Evolutionary conservation across 2,113 vertebrate genomes (phyloP), one percentile per base, ranked within the genome.

Genomic region (Crotalus helleri): DNA sequence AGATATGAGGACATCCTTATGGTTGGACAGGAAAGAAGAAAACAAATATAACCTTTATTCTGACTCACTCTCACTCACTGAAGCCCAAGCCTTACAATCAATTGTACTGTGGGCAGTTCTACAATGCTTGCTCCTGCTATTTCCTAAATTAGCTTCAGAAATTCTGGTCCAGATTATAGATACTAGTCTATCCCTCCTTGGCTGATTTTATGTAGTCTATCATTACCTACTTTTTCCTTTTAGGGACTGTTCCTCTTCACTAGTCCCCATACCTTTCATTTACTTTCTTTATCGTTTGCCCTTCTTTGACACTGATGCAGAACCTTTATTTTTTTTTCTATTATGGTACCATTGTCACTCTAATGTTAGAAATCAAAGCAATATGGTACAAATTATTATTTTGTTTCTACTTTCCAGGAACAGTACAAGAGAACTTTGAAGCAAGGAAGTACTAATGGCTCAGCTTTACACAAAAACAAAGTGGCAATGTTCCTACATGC

Each of bases 1-100:
- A 92, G 93, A 55, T 74, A 57, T 64, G 90, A 93, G 91, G 87
- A 24, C 92, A 93, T 92, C 24, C 54, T 81, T 81, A 44, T 44
- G 74, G 74, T 91, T 69, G 0, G 0, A 59, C 33, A 8, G 64
- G 6, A 46, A 26, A 39, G 88, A 2, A 85, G 29, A 81, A 91
- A 87, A 39, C 21, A 86, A 49, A 61, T 49, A 92, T 57, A 51
- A 33, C 15, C 23, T 89, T 81, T 39, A 59, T 44, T 90, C 51
- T 55, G 24, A 44, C 53, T 90, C 44, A n/a, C 29, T 74, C 61
- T 81, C n/a, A 26, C 44, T 15, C 1, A 3, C 55, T 53, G 26
- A 92, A 33, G 59, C 12, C 6, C 11, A 39, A 24, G 5, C 17
- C 0, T 0, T 0, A 1, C 12, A 5, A 54, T 0, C 29, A 85